Conservation (phyloP, 2,888 invertebrate species). For the Artemia sinica region DNA sequence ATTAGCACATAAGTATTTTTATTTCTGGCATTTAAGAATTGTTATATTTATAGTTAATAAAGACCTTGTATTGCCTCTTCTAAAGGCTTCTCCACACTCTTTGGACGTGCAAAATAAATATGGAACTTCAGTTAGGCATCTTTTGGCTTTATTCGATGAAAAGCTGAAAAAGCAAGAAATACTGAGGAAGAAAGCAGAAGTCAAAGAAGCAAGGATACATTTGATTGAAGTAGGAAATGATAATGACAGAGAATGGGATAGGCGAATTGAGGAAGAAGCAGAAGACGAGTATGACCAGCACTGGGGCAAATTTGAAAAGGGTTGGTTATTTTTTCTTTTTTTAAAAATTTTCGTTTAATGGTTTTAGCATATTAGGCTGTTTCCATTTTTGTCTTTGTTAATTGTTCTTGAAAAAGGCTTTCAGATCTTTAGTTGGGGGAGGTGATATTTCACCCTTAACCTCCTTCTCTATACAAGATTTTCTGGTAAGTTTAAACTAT, state of each 20-base stretch:
- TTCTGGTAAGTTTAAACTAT: too few relatives aligned
- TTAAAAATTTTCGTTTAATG: too few relatives aligned
- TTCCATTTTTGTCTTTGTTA: too few relatives aligned
- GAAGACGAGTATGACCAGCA: neutral
- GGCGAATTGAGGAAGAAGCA: neutral
- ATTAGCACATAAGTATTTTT: too few relatives aligned
- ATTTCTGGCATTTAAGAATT: neutral
- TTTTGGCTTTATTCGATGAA: neutral
- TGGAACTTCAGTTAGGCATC: neutral
- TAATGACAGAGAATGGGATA: too few relatives aligned
- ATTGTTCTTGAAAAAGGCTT: too few relatives aligned
- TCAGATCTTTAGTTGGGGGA: too few relatives aligned
- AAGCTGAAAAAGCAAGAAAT: neutral
- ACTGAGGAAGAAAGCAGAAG: neutral
- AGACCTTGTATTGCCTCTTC: neutral
- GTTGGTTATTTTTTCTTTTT: neutral
- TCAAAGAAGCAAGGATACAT: neutral
- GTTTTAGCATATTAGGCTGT: too few relatives aligned
- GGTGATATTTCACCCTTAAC: too few relatives aligned
- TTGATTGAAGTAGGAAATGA: neutral
- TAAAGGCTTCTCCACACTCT: neutral
- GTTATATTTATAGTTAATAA: neutral
- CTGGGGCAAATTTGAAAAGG: conserved; percentile 9
- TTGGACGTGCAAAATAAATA: neutral
- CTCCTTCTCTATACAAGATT: too few relatives aligned